These are phyloP conservation scores for Phytoseiulus persimilis DNA, from an alignment of 2,888 invertebrate genomes.

Conservation along the genomic window DNA sequence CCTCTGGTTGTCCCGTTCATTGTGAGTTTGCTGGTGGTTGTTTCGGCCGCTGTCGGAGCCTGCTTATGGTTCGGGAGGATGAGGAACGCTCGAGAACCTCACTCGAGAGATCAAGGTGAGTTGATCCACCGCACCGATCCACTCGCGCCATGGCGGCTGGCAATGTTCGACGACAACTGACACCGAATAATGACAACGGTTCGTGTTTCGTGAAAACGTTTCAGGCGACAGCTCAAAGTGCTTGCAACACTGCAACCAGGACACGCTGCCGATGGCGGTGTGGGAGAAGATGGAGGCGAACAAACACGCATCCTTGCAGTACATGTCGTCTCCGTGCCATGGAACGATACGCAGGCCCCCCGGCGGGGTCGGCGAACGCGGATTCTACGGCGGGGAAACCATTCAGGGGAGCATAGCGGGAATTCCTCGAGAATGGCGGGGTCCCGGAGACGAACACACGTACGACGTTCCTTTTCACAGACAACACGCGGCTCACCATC, in stretches of 20 bases:
- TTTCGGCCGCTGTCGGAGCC: constrained; percentile 30
- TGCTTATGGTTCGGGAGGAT: constrained; percentile 28
- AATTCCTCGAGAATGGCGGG: not conserved
- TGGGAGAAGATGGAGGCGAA: constrained; percentile 38
- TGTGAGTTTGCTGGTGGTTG: constrained; percentile 12
- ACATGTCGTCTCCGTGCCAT: constrained; percentile 27
- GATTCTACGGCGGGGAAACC: constrained; percentile 34
- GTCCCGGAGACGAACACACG: constrained; percentile 38
- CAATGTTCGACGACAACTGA: not conserved
- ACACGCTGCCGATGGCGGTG: constrained; percentile 33
- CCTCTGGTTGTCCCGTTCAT: constrained; percentile 13
- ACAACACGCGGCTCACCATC: constrained; percentile 34
- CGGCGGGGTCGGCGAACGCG: constrained; percentile 17
- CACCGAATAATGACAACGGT: not conserved
- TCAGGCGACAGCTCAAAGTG: constrained; percentile 33
- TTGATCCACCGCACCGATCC: no score
- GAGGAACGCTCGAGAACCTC: not conserved
- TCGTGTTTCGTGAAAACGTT: not conserved
- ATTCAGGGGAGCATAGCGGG: constrained; percentile 8
- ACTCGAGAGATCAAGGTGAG: constrained; percentile 30
- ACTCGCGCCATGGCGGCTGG: no score
- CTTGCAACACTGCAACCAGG: constrained; percentile 33
- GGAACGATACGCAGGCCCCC: constrained; percentile 24
- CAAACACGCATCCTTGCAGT: constrained; percentile 32
- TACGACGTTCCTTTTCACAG: constrained; percentile 40